phyloP scores from a whole-genome alignment of 2,888 invertebrate genomes.

The Diloba caeruleocephala region DNA sequence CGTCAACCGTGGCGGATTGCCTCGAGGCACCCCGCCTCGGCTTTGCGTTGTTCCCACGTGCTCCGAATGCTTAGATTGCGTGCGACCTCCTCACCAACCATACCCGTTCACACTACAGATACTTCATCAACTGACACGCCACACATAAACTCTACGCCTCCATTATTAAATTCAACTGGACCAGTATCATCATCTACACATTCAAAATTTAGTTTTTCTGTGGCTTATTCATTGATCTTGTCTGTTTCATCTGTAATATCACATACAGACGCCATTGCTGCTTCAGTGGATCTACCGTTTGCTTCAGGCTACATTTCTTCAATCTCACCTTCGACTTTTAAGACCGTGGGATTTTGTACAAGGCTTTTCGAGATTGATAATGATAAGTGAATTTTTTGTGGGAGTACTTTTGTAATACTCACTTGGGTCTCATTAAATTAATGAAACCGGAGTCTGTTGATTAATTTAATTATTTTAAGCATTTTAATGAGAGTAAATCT shows the following conservation, averaged over 20 bases:
- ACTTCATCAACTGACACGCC: constrained; percentile 62
- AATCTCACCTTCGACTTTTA: constrained; percentile 82
- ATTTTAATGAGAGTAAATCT: background rate
- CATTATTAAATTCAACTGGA: constrained; percentile 42
- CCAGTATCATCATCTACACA: constrained; percentile 57
- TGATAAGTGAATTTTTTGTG: constrained; percentile 68
- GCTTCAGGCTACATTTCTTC: constrained; percentile 82
- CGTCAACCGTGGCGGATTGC: constrained; percentile 85
- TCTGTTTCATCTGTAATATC: constrained; percentile 63
- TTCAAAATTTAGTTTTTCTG: constrained; percentile 62
- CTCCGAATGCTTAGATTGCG: constrained; percentile 87
- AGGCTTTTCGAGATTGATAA: constrained; percentile 67
- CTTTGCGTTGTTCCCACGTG: constrained; percentile 85
- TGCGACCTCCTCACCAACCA: constrained; percentile 82
- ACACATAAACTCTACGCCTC: constrained; percentile 48
- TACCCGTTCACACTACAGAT: constrained; percentile 69
- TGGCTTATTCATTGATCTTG: constrained; percentile 61
- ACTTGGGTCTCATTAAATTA: constrained; percentile 5
- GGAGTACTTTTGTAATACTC: constrained; percentile 16
- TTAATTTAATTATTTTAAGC: constrained; percentile 1
- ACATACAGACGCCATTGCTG: constrained; percentile 76
- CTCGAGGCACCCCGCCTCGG: constrained; percentile 81
- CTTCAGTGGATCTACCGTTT: constrained; percentile 87
- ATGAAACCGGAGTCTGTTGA: background rate
- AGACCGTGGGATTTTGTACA: constrained; percentile 82